phyloP scores from a whole-genome alignment of 2,797 vertebrate genomes.

The Pseudochromis fuscus region DNA sequence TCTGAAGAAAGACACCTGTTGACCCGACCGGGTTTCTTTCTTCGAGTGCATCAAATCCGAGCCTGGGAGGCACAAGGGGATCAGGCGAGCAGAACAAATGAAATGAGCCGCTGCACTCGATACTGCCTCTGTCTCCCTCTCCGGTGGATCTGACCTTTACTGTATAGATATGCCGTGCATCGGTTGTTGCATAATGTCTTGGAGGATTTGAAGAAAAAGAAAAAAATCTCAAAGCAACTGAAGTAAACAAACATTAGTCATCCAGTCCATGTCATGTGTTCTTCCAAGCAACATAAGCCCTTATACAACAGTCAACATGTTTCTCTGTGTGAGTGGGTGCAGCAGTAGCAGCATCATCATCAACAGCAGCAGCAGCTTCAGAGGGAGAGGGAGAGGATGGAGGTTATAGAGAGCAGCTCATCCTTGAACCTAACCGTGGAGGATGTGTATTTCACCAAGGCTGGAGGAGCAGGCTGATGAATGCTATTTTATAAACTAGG shows the following conservation, averaged over 20 bases:
- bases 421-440: slow-evolving; percentile 40
- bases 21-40: slow-evolving; percentile 47
- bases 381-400: slow-evolving; percentile 32
- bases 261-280: slow-evolving; percentile 60
- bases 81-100: slow-evolving; percentile 43
- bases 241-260: slow-evolving; percentile 80
- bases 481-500: slow-evolving; percentile 17
- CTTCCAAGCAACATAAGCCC: slow-evolving; percentile 54
- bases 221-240: slow-evolving; percentile 64
- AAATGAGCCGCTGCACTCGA: slow-evolving; percentile 26
- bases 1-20: slow-evolving; percentile 38
- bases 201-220: slow-evolving; percentile 60
- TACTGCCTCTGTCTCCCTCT: slow-evolving; percentile 3
- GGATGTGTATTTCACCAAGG: slow-evolving; percentile 33
- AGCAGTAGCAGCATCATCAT: slow-evolving; percentile 35
- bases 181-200: slow-evolving; percentile 68
- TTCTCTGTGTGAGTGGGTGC: slow-evolving; percentile 71
- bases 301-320: slow-evolving; percentile 70
- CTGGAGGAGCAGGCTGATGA: slow-evolving; percentile 28
- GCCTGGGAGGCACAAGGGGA: slow-evolving; percentile 27
- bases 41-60: slow-evolving; percentile 18
- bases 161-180: slow-evolving; percentile 55
- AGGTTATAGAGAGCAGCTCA: slow-evolving; percentile 52
- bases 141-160: slow-evolving; percentile 47
- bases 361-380: neutral